Conservation (phyloP, 2,113 vertebrate species). For the Pachycephala philippinensis region DNA sequence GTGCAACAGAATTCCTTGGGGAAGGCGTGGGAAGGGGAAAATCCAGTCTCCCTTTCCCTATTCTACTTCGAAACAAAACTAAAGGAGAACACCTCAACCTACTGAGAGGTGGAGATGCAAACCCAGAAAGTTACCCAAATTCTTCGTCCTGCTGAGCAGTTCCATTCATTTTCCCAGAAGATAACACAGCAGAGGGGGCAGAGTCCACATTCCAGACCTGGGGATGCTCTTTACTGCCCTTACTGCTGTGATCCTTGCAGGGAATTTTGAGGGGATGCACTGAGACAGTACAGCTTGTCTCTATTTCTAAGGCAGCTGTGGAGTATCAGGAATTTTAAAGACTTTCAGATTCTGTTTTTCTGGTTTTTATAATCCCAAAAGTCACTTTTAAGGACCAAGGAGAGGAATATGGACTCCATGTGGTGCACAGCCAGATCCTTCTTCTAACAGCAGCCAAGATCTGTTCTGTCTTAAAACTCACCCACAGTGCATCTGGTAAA, state of each 20-base stretch:
- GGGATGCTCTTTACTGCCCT: neutral
- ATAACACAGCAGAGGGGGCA: neutral
- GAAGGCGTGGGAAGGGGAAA: neutral
- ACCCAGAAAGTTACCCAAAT: neutral
- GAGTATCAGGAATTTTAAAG: neutral
- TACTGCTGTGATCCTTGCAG: neutral
- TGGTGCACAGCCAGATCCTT: neutral
- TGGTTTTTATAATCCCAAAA: neutral
- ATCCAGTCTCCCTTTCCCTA: neutral
- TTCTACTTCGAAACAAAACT: neutral
- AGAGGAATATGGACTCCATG: neutral
- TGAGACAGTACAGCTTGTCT: neutral
- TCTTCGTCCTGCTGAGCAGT: neutral
- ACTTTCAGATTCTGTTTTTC: neutral
- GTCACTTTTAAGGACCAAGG: neutral
- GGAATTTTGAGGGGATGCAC: neutral
- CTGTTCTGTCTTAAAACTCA: neutral
- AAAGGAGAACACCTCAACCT: neutral
- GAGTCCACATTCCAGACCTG: neutral
- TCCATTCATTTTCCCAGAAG: neutral
- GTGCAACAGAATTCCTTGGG: neutral
- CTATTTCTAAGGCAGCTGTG: neutral
- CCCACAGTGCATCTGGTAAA: accelerated
- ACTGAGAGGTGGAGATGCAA: neutral
- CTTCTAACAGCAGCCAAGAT: neutral